Percentiles rank a stretch among this genome's conserved stretches.
Conservation (phyloP, 2,797 vertebrate genomes). For the Rhinichthys osculus region DNA sequence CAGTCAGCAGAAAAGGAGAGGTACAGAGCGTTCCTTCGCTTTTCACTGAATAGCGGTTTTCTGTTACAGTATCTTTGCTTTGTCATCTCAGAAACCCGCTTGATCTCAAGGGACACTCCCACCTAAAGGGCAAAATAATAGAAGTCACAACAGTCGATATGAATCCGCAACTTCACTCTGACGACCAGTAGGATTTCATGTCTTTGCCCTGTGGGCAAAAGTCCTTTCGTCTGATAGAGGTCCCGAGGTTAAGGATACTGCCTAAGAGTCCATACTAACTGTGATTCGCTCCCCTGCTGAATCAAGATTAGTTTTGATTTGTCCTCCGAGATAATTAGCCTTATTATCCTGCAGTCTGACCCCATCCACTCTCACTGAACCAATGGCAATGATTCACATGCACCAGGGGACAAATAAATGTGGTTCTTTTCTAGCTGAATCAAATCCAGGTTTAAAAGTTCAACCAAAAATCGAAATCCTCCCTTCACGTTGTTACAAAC, state of each 20-base stretch:
- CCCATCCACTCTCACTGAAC: slow-evolving; percentile 24
- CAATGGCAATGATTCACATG: slow-evolving; percentile 29
- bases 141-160: slow-evolving; percentile 21
- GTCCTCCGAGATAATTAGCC: slow-evolving; percentile 52
- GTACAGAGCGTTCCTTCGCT: background rate
- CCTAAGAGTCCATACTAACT: background rate
- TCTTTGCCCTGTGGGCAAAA: slow-evolving; percentile 16
- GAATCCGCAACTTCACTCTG: slow-evolving; percentile 34
- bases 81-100: slow-evolving; percentile 33
- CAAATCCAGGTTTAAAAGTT: background rate
- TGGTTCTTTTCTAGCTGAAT: background rate
- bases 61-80: slow-evolving; percentile 13
- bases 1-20: slow-evolving; percentile 38
- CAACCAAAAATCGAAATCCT: background rate
- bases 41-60: slow-evolving; percentile 27
- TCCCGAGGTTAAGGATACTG: slow-evolving; percentile 16
- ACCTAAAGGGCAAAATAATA: slow-evolving; percentile 38
- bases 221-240: background rate
- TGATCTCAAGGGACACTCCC: slow-evolving; percentile 6
- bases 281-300: slow-evolving; percentile 25
- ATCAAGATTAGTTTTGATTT: slow-evolving; percentile 39
- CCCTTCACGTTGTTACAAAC: too few relatives aligned
- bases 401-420: slow-evolving; percentile 8
- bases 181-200: slow-evolving; percentile 16
- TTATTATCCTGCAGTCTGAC: slow-evolving; percentile 20